A percentile compares a stretch with the other conserved stretches of the same genome.
These are phyloP conservation scores for Sylvia atricapilla DNA, from an alignment of 2,113 vertebrate genomes.

Conservation along the genomic window DNA sequence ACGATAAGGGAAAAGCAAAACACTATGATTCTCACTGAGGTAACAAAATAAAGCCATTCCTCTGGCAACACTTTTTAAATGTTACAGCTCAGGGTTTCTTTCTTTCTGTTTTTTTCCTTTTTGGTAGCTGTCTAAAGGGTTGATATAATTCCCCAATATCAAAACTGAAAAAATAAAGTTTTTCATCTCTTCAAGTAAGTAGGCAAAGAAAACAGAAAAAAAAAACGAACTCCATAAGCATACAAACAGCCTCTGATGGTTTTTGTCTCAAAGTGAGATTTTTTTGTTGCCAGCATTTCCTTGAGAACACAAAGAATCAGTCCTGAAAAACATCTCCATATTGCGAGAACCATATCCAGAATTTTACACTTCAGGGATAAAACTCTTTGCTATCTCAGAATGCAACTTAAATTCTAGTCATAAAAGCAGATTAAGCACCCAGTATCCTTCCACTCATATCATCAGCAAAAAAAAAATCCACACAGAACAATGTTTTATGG, in stretches of 20 bases:
- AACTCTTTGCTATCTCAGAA: not conserved
- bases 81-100: not conserved
- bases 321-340: not conserved
- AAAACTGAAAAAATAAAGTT: not conserved
- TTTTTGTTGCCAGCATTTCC: not conserved
- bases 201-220: not conserved
- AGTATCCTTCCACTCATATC: not conserved
- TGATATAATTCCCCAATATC: not conserved
- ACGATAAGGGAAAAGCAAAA: not conserved
- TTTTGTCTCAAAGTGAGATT: not conserved
- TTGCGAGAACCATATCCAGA: not conserved
- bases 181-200: not conserved
- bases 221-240: not conserved
- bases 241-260: not conserved
- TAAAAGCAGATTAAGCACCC: not conserved
- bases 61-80: not conserved
- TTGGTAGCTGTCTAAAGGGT: not conserved
- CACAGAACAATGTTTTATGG: not conserved
- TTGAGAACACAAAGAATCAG: not conserved
- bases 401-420: not conserved
- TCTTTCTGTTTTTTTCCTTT: not conserved
- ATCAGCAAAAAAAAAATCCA: not conserved
- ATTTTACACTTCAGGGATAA: not conserved
- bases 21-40: not conserved
- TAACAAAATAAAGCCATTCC: not conserved